Percentiles rank a stretch among this genome's conserved stretches.
Evolutionary conservation across 2,797 vertebrate genomes (phyloP).

Genomic region (Sphenopsis melanotis): DNA sequence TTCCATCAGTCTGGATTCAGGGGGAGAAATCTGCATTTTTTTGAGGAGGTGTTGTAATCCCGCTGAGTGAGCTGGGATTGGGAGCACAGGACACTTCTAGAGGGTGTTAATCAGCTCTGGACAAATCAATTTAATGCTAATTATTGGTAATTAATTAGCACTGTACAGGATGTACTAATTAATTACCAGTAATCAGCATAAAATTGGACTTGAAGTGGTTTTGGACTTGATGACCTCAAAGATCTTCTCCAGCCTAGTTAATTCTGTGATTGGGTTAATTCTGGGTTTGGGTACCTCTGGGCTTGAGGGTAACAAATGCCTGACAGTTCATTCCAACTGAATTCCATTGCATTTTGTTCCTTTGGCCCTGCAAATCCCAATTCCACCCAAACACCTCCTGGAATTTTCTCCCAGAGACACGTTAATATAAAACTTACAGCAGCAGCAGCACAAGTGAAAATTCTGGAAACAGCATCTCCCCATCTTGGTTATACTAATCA

Average conservation of each 20-base stretch:
- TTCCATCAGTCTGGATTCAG: background rate
- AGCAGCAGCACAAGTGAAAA: background rate
- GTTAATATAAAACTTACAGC: background rate
- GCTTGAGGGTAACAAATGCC: background rate
- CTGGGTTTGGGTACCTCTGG: background rate
- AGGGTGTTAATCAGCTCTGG: background rate
- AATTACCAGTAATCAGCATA: background rate
- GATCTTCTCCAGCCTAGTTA: background rate
- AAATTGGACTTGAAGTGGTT: background rate
- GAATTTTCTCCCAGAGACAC: background rate
- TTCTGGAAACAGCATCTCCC: background rate
- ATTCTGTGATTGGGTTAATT: background rate
- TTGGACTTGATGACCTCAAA: background rate
- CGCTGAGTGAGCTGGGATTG: fast-evolving
- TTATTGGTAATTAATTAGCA: background rate
- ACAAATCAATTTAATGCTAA: background rate
- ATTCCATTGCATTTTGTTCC: background rate
- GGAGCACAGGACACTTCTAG: background rate
- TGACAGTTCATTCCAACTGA: background rate
- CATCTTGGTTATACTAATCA: background rate
- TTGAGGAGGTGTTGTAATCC: background rate
- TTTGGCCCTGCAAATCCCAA: background rate
- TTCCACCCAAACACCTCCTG: background rate
- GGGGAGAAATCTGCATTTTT: background rate
- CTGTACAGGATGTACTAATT: background rate